Conservation (phyloP, 92 coral and sea anemone genomes). For the Zoanthus solanderi region DNA sequence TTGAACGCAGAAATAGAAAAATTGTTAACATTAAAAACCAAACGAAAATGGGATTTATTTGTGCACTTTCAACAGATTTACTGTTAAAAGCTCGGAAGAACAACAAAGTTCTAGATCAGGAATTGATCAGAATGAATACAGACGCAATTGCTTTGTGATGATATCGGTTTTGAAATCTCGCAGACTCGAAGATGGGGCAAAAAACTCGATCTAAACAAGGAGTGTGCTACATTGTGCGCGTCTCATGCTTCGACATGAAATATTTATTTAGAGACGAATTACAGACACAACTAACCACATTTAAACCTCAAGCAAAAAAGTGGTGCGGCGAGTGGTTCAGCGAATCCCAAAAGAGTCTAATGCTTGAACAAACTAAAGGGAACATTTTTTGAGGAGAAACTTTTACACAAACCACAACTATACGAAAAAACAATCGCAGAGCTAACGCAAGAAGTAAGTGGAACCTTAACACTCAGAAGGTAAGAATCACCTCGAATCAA, state of each 20-base stretch:
- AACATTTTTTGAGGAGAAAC: no score
- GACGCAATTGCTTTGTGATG: constrained; percentile 59
- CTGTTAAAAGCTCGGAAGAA: constrained; percentile 55
- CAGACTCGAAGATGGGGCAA: constrained; percentile 63
- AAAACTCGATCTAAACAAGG: constrained; percentile 63
- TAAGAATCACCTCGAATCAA: no score
- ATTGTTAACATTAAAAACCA: constrained; percentile 37
- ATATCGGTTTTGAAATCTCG: constrained; percentile 54
- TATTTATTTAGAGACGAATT: background rate
- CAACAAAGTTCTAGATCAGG: background rate
- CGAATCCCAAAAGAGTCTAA: no score
- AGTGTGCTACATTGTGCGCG: constrained; percentile 62
- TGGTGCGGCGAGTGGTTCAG: no score
- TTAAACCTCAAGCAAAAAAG: no score
- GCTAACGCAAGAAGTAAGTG: no score
- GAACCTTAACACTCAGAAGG: no score
- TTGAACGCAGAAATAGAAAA: constrained; percentile 38
- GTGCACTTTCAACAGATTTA: constrained; percentile 30
- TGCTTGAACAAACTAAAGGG: no score
- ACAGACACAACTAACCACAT: background rate
- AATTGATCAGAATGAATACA: constrained; percentile 60
- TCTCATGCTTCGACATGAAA: background rate
- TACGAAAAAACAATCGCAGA: no score
- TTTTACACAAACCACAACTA: no score
- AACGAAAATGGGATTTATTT: constrained; percentile 39